phyloP scores from a whole-genome alignment of 1,140 invertebrate genomes.

The Drosophila teissieri region DNA sequence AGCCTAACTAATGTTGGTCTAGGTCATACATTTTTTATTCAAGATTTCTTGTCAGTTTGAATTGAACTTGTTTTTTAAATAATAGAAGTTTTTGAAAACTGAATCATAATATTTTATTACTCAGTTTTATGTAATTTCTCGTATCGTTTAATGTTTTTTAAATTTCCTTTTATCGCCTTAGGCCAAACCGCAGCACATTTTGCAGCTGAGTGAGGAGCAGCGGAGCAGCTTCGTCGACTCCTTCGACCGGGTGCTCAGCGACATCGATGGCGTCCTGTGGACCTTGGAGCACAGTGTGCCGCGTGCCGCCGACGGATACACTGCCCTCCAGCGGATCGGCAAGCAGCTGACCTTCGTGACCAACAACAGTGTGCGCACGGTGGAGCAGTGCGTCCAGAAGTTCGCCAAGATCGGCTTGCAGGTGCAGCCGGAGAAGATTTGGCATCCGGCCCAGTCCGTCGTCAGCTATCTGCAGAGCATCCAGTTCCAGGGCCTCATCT shows the following conservation, averaged over 20 bases:
- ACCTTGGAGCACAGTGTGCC: slow-evolving; percentile 81
- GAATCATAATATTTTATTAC: no score
- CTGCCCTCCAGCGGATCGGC: slow-evolving; percentile 86
- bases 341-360: slow-evolving; percentile 90
- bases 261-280: slow-evolving; percentile 88
- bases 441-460: slow-evolving; percentile 83
- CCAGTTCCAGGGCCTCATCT: slow-evolving; percentile 84
- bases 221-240: slow-evolving; percentile 80
- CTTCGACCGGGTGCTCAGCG: slow-evolving; percentile 84
- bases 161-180: not conserved
- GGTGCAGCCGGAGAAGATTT: slow-evolving; percentile 70
- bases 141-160: not conserved
- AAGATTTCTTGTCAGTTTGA: not conserved
- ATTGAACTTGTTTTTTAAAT: not conserved
- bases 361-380: slow-evolving; percentile 87
- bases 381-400: slow-evolving; percentile 73
- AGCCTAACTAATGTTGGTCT: not conserved
- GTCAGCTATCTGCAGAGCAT: slow-evolving; percentile 84
- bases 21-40: not conserved
- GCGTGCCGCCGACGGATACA: slow-evolving; percentile 85
- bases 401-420: slow-evolving; percentile 42
- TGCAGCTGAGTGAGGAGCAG: slow-evolving; percentile 59
- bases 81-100: not conserved
- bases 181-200: slow-evolving; percentile 49
- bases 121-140: no score